Base-by-base conservation (phyloP, 2,888 invertebrate species). In the Willowsia nigromaculata region DNA sequence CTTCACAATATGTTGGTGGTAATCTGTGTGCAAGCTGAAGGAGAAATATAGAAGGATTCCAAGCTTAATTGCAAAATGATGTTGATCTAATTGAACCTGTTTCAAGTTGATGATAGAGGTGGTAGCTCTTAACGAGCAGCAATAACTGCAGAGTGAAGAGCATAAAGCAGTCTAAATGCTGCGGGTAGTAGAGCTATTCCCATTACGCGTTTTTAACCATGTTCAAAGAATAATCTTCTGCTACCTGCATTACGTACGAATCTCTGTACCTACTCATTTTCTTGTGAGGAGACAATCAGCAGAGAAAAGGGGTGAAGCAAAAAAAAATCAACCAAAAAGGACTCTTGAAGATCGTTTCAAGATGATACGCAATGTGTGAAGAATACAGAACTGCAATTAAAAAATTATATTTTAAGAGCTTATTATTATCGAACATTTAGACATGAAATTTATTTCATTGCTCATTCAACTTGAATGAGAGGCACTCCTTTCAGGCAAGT, bases 11-110 rank as follows among this genome's bases (percentile, higher is more conserved):
- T 59, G 59, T 59, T 80, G 80, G 56, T 80, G 56, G 80, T 80
- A 80, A 74, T 74, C 43, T 59, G 13, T 37, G 25, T 80, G 25
- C 40, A 37, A 59, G 80, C 18, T 40, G 33, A 83, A 82, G 74
- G 33, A 76, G 71, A 80, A 78, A 85, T 74, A 81, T 59, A 90
- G 53, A 71, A 90, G 68, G 90, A 91, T 90, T 91, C 90, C 88
- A 83, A 89, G 84, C 91, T 92, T 92, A 92, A 92, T 92, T 92
- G 92, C 92, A 91, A 92, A 92, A 92, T 91, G 91, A 90, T 92
- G 92, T 92, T 89, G 89, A 91, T 92, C 92, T 92, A 92, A 92
- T 92, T 92, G 92, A 91, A 86, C 91, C 91, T 91, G 91, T 91
- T 91, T 88, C 82, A 84, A 90, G 89, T 85, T 90, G 91, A 85